Evolutionary conservation across 2,113 vertebrate genomes (phyloP), one percentile per base, ranked within the genome.

Genomic region (Harpagus bidentatus): DNA sequence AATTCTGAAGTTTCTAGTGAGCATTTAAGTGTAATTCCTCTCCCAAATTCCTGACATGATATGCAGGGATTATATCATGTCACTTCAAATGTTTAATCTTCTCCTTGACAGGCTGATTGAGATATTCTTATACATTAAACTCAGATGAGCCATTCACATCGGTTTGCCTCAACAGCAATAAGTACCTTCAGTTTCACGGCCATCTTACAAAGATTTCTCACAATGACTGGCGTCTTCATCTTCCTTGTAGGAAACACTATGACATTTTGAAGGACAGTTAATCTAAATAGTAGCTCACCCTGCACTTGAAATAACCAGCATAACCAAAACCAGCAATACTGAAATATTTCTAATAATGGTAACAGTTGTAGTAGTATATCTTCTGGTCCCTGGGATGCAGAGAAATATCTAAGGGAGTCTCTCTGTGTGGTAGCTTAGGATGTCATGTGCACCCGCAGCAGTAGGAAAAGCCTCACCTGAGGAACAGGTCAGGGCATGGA

Each of bases 41-140:
- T 69, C 43, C 42, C 16, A 55, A 55, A 80, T 50, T 93, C 67
- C 86, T 89, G 83, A 55, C 13, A 4, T 0, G 7, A 72, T 38
- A 52, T 0, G 5, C 38, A 91, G 58, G 82, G 87, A 90, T 94
- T 94, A 72, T 82, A 70, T 58, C 69, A 72, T 1, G 0, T 79
- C 70, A 22, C 29, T 85, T 85, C 38, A 65, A 82, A 63, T 28
- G 5, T 23, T 87, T 95, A 85, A 95, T 91, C 94, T 90, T 70
- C 80, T 74, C 45, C 78, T 86, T 29, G 45, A 59, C 0, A 0
- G n/a, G 71, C 55, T 88, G 81, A 50, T 43, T 17, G 38, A 71
- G 62, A 67, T 82, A 43, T 85, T 79, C 63, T 78, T 65, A 36
- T 31, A 38, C 36, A 4, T 83, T 73, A 58, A 86, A 83, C 36